phyloP scores from a whole-genome alignment of 2,888 invertebrate species.

The Lasiommata megera region DNA sequence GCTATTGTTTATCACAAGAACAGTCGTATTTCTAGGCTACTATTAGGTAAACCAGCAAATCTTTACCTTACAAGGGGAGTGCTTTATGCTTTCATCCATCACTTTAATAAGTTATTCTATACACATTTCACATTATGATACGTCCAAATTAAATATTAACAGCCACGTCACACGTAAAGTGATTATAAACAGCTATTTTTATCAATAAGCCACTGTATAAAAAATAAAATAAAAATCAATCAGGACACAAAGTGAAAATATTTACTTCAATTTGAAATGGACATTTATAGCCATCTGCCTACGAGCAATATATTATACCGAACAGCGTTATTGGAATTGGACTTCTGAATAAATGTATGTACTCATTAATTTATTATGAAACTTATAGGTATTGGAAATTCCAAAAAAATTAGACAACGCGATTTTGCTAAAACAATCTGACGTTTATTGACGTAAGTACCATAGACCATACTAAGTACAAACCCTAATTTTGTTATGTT shows the following conservation, averaged over 20 bases:
- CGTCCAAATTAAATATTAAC: slow-evolving; percentile 55
- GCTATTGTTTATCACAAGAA: slow-evolving; percentile 17
- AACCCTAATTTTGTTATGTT: neutral
- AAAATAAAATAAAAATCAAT: slow-evolving; percentile 77
- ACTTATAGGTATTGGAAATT: slow-evolving; percentile 15
- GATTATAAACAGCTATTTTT: slow-evolving; percentile 67
- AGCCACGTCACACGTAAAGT: slow-evolving; percentile 67
- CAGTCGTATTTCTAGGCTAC: slow-evolving; percentile 36
- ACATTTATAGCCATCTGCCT: slow-evolving; percentile 24
- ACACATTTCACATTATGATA: slow-evolving; percentile 69
- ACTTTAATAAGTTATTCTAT: slow-evolving; percentile 61
- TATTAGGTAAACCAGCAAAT: slow-evolving; percentile 49
- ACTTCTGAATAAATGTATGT: neutral
- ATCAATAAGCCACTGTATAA: slow-evolving; percentile 75
- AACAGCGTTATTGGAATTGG: neutral
- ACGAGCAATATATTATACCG: neutral
- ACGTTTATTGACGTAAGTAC: slow-evolving; percentile 32
- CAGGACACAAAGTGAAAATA: slow-evolving; percentile 66
- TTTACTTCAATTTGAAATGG: slow-evolving; percentile 54
- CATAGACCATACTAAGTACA: slow-evolving; percentile 21
- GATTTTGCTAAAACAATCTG: slow-evolving; percentile 19
- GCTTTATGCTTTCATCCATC: slow-evolving; percentile 75
- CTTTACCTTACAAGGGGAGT: slow-evolving; percentile 79
- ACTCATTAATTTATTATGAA: neutral
- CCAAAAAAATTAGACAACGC: slow-evolving; percentile 21